phyloP scores from a whole-genome alignment of 1,140 invertebrate genomes.

The Bombyx mandarina region DNA sequence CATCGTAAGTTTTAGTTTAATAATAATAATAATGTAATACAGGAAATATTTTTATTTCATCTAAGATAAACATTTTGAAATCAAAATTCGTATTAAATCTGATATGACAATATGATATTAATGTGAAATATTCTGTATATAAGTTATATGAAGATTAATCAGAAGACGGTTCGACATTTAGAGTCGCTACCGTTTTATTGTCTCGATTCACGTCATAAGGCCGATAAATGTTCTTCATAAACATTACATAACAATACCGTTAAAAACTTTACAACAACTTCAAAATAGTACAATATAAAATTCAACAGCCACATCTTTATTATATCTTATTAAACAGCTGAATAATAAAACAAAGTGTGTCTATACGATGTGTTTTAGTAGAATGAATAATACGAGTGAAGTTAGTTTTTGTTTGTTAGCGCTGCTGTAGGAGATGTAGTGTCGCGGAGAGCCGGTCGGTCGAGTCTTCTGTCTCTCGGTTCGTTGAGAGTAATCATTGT shows the following conservation, averaged over 20 bases:
- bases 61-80: too few relatives aligned
- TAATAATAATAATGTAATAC: too few relatives aligned
- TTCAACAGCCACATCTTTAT: conserved; percentile 62
- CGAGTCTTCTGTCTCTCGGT: conserved; percentile 53
- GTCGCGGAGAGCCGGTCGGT: conserved; percentile 47
- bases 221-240: conserved; percentile 11
- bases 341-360: neutral
- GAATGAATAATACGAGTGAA: conserved; percentile 8
- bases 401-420: conserved; percentile 12
- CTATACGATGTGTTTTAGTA: conserved; percentile 10
- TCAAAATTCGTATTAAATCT: too few relatives aligned
- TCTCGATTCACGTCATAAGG: conserved; percentile 40
- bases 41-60: too few relatives aligned
- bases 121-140: conserved; percentile 11
- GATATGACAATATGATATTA: conserved; percentile 21
- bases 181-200: conserved; percentile 21
- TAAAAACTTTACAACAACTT: conserved; percentile 55
- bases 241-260: conserved; percentile 39
- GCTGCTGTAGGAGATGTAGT: conserved; percentile 39
- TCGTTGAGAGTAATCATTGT: conserved; percentile 53
- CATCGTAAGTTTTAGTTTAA: too few relatives aligned
- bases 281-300: conserved; percentile 36
- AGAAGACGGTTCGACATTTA: conserved; percentile 5
- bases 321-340: conserved; percentile 39
- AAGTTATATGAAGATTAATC: conserved; percentile 1